phyloP scores from a whole-genome alignment of 2,888 invertebrate genomes.

The Frankliniella fusca region DNA sequence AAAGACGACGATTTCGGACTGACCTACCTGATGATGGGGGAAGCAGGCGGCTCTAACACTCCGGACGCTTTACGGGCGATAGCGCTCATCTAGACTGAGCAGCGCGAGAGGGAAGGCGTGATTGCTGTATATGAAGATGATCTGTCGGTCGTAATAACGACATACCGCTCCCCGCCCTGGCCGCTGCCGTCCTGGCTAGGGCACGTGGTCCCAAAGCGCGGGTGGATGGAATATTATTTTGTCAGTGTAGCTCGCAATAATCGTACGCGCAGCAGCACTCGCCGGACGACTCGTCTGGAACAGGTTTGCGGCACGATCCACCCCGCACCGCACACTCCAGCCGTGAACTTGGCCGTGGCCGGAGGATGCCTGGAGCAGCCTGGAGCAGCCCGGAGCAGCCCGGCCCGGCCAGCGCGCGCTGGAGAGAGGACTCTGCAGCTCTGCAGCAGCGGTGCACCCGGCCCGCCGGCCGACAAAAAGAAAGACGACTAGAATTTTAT shows the following conservation, averaged over 20 bases:
- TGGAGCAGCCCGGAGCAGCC: neutral
- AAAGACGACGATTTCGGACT: neutral
- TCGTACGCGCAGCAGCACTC: neutral
- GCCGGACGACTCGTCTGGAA: neutral
- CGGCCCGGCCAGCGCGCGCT: neutral
- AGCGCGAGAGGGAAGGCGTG: neutral
- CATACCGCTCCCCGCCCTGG: neutral
- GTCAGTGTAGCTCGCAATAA: neutral
- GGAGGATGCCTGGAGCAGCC: neutral
- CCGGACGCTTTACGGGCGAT: neutral
- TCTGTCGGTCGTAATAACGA: too few relatives aligned
- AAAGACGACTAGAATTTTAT: neutral
- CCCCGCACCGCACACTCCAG: neutral
- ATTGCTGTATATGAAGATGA: neutral
- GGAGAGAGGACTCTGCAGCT: neutral
- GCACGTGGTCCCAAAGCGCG: neutral
- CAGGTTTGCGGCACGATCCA: neutral
- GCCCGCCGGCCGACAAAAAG: neutral
- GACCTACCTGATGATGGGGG: neutral
- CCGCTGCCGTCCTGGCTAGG: neutral
- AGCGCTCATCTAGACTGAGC: neutral
- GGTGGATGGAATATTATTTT: neutral
- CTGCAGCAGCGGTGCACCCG: neutral
- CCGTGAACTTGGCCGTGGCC: constrained; percentile 1
- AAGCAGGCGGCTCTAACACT: neutral